Percentiles rank a stretch among this genome's conserved stretches.
Evolutionary conservation across 2,797 vertebrate species (phyloP).

Genomic region (Trichosurus vulpecula): DNA sequence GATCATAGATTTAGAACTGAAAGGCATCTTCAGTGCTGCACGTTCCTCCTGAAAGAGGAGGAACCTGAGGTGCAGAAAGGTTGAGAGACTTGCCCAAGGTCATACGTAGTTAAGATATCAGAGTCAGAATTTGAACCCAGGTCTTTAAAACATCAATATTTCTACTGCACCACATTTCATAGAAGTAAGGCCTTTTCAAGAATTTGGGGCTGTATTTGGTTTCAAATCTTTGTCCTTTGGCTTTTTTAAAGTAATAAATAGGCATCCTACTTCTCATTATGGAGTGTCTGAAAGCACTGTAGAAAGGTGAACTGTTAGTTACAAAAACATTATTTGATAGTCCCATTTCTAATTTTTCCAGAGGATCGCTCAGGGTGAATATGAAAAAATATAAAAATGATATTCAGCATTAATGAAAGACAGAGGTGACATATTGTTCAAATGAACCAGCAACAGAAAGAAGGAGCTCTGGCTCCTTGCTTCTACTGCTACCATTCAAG

Average conservation of each 20-base stretch:
- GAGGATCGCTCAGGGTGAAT: constrained; percentile 2
- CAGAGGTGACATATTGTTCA: constrained; percentile 68
- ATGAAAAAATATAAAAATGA: constrained; percentile 49
- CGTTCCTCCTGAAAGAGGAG: background rate
- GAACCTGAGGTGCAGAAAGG: background rate
- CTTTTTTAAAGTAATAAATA: background rate
- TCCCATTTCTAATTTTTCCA: background rate
- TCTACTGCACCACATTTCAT: background rate
- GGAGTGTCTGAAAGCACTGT: background rate
- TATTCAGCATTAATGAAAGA: constrained; percentile 66
- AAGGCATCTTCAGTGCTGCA: background rate
- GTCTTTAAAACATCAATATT: background rate
- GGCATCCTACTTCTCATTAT: background rate
- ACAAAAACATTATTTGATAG: background rate
- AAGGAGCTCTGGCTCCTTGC: background rate
- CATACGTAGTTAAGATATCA: background rate
- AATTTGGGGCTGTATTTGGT: background rate
- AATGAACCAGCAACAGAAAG: constrained; percentile 70
- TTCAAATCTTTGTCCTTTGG: background rate
- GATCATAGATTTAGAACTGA: background rate
- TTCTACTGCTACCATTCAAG: constrained; percentile 84
- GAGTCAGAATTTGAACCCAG: background rate
- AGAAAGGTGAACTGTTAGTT: background rate
- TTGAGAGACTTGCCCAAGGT: background rate
- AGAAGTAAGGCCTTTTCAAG: background rate